Percentiles rank a stretch among this genome's conserved stretches.
These are phyloP conservation scores for Nephrotoma guestfalica DNA, from an alignment of 2,888 invertebrate genomes.

Conservation along the genomic window DNA sequence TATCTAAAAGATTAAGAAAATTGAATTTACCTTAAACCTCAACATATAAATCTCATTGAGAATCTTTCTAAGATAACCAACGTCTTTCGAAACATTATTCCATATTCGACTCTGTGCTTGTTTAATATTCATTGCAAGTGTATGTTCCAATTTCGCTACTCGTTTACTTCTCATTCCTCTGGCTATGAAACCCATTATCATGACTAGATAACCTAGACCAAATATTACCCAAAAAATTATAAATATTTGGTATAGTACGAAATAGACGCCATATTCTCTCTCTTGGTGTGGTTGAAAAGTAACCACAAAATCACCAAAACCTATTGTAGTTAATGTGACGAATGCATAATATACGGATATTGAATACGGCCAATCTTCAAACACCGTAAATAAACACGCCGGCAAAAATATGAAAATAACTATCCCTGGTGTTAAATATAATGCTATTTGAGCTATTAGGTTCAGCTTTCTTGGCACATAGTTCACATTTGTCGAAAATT, in stretches of 20 bases:
- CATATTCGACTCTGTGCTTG: conserved; percentile 65
- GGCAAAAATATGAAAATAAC: conserved; percentile 77
- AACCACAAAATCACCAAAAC: conserved; percentile 87
- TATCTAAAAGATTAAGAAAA: neutral
- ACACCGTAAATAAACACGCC: conserved; percentile 66
- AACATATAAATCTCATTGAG: conserved; percentile 70
- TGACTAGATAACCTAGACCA: conserved; percentile 78
- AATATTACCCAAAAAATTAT: conserved; percentile 82
- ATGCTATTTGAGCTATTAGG: conserved; percentile 61
- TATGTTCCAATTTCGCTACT: conserved; percentile 57
- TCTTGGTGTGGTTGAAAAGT: conserved; percentile 30
- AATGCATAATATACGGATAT: conserved; percentile 78
- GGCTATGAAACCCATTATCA: conserved; percentile 77
- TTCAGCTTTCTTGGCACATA: conserved; percentile 54
- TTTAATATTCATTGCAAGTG: conserved; percentile 60
- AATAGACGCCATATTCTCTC: conserved; percentile 39
- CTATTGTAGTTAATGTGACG: conserved; percentile 76
- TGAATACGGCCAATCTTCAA: conserved; percentile 76
- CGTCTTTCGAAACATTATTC: conserved; percentile 59
- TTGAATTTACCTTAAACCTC: conserved; percentile 53
- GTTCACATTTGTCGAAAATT: conserved; percentile 42
- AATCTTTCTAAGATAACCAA: conserved; percentile 54
- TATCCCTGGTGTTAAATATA: conserved; percentile 80
- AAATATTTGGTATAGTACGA: conserved; percentile 62
- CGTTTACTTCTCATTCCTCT: conserved; percentile 48